A percentile compares a stretch with the other conserved stretches of the same genome.
phyloP scores from a whole-genome alignment of 2,888 invertebrate species.

The Eudasyphora cyanicolor region DNA sequence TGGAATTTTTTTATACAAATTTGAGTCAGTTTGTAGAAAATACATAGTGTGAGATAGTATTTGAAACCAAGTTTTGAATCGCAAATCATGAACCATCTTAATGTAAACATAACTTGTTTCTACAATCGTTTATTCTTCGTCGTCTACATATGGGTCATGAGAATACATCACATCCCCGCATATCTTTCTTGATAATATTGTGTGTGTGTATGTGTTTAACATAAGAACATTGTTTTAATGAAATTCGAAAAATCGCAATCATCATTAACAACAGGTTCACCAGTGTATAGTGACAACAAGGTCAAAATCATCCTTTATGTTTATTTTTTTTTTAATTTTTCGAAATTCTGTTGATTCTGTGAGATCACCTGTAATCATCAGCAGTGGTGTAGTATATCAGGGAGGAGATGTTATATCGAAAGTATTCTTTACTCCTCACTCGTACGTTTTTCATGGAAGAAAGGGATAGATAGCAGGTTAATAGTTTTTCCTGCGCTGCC shows the following conservation, averaged over 20 bases:
- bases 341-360: neutral
- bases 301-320: slow-evolving; percentile 53
- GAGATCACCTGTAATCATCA: slow-evolving; percentile 41
- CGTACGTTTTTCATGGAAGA: too few relatives aligned
- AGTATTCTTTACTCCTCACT: too few relatives aligned
- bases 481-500: too few relatives aligned
- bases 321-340: neutral
- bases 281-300: slow-evolving; percentile 48
- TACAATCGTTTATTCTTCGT: neutral
- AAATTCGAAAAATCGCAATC: slow-evolving; percentile 18
- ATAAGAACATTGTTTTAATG: slow-evolving; percentile 54
- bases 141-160: slow-evolving; percentile 61
- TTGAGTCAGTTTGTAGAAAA: too few relatives aligned
- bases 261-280: slow-evolving; percentile 59
- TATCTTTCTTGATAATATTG: slow-evolving; percentile 15
- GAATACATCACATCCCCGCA: slow-evolving; percentile 45
- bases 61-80: too few relatives aligned
- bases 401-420: neutral
- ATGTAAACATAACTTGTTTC: neutral
- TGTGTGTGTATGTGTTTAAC: slow-evolving; percentile 24
- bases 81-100: too few relatives aligned
- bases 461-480: too few relatives aligned
- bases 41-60: too few relatives aligned
- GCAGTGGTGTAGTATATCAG: slow-evolving; percentile 24
- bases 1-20: too few relatives aligned